These are phyloP conservation scores for Carettochelys insculpta DNA, from an alignment of 2,113 vertebrate genomes.

Conservation along the genomic window DNA sequence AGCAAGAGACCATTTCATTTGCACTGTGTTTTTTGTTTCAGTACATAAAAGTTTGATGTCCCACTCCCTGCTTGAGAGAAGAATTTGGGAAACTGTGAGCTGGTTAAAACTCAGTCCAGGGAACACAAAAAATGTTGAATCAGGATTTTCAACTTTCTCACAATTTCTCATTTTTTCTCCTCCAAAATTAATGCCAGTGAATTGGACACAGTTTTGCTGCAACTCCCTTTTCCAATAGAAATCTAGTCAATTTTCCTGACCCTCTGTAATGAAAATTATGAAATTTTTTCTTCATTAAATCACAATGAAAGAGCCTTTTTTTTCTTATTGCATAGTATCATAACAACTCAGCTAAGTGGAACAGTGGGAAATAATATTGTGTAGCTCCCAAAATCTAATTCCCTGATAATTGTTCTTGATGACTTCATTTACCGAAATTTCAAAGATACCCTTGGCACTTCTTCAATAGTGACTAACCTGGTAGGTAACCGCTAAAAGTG, in stretches of 20 bases:
- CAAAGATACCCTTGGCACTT: not conserved
- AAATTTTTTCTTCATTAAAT: not conserved
- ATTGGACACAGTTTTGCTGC: slow-evolving; percentile 9
- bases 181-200: not conserved
- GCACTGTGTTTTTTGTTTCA: not conserved
- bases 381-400: not conserved
- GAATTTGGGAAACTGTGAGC: not conserved
- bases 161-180: slow-evolving; percentile 1
- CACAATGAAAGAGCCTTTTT: not conserved
- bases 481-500: not conserved
- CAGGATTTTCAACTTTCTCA: slow-evolving; percentile 15
- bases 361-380: not conserved
- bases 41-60: not conserved
- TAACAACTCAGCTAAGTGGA: not conserved
- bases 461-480: not conserved
- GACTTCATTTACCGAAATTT: not conserved
- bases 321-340: not conserved
- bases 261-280: slow-evolving; percentile 28
- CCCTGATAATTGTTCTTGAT: not conserved
- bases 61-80: not conserved
- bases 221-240: not conserved
- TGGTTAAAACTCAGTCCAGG: not conserved
- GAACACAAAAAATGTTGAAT: slow-evolving; percentile 21
- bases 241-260: slow-evolving; percentile 20
- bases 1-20: not conserved